Evolutionary conservation across 2,797 vertebrate species (phyloP).

Genomic region (Tangara arthus): DNA sequence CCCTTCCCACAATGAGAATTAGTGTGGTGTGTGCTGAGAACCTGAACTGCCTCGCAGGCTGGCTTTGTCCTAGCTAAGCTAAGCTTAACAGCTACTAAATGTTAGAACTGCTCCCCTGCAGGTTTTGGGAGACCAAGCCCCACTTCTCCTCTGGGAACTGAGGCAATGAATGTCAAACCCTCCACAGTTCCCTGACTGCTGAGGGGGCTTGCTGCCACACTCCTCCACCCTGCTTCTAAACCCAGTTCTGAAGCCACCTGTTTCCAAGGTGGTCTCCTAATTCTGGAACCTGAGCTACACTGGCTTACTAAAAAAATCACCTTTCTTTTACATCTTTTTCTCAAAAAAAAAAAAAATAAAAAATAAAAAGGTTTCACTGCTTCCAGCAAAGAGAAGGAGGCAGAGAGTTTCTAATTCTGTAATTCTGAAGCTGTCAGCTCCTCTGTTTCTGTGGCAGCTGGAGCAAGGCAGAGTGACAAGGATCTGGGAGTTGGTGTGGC

Average conservation of each 20-base stretch:
- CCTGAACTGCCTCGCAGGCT: not conserved
- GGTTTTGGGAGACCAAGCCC: not conserved
- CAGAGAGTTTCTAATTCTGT: conserved; percentile 11
- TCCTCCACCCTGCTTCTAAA: not conserved
- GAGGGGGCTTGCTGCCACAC: not conserved
- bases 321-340: not conserved
- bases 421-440: conserved; percentile 27
- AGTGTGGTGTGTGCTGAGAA: not conserved
- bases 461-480: not conserved
- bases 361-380: not conserved
- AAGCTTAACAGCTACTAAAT: not conserved
- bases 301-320: not conserved
- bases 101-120: not conserved
- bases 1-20: not conserved
- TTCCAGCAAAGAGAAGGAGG: conserved; percentile 22
- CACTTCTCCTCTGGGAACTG: not conserved
- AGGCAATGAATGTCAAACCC: not conserved
- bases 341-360: not conserved
- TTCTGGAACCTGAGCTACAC: not conserved
- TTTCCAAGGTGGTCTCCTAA: too few species aligned
- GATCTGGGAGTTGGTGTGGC: not conserved
- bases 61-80: not conserved
- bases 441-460: conserved; percentile 25
- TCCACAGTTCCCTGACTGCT: not conserved
- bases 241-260: too few species aligned